Percentiles rank a stretch among this genome's conserved stretches.
Evolutionary conservation across 2,888 invertebrate genomes (phyloP).

Genomic region (Ormyrus thymus): DNA sequence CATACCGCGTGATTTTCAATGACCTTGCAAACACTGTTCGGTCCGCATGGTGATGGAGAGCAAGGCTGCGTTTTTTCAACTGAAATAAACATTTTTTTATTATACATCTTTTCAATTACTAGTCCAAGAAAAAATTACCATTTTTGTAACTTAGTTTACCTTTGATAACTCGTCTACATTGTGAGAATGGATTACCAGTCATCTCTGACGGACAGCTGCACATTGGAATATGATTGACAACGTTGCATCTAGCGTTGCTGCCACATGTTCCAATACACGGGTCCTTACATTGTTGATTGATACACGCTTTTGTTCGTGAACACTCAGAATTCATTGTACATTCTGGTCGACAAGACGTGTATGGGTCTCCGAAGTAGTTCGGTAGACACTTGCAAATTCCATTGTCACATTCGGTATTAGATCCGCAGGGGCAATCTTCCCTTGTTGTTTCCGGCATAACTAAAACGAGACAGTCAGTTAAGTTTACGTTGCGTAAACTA

Average conservation of each 20-base stretch:
- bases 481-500: constrained; percentile 57
- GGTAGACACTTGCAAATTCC: constrained; percentile 82
- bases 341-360: constrained; percentile 83
- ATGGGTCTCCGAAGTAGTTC: constrained; percentile 85
- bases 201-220: constrained; percentile 83
- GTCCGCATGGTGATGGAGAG: constrained; percentile 86
- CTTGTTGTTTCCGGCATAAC: constrained; percentile 61
- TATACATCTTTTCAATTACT: not conserved
- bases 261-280: constrained; percentile 87
- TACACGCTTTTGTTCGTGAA: constrained; percentile 81
- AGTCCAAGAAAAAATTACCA: not conserved
- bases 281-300: constrained; percentile 83
- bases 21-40: constrained; percentile 85
- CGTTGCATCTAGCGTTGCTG: constrained; percentile 82
- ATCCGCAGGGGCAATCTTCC: constrained; percentile 82
- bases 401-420: constrained; percentile 71
- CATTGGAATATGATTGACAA: constrained; percentile 85
- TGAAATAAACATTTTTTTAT: constrained; percentile 37
- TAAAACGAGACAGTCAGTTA: not conserved
- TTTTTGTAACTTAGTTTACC: constrained; percentile 54
- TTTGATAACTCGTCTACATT: constrained; percentile 77
- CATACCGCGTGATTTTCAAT: constrained; percentile 83
- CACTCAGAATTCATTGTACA: constrained; percentile 86
- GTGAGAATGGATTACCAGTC: constrained; percentile 84
- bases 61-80: constrained; percentile 75